Base-by-base conservation (phyloP, 2,888 invertebrate species). In the Plebejus melissa region DNA sequence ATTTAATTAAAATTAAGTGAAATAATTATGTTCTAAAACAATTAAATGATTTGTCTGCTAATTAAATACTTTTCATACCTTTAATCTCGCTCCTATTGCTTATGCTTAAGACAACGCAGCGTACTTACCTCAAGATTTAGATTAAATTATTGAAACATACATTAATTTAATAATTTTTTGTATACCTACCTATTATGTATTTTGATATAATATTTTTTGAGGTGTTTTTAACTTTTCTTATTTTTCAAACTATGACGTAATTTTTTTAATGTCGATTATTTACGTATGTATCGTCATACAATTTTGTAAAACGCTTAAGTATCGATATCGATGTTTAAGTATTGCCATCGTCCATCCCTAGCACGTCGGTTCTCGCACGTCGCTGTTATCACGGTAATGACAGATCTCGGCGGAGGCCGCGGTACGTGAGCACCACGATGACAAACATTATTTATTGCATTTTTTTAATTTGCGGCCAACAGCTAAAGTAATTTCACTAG, bases 311-410 rank as follows among this genome's bases (percentile, higher is more conserved):
- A 9, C 1, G 41, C 2, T 41, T 41, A n/a, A n/a, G 2, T 9
- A 28, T 71, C 71, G 54, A 74, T 72, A 81, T 82, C 81, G 82
- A 57, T 41, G 41, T 58, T 65, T 65, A 79, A 79, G 72, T 77
- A 83, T 83, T 85, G 80, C 83, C 76, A 79, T 77, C 74, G 74
- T 83, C 75, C 88, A 83, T 83, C 90, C 80, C 89, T 90, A 88
- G 75, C 32, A 58, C 28, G 85, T 83, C 87, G 86, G 86, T 86
- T 85, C 87, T 81, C 84, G 81, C 90, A 90, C 92, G 91, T 90
- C 88, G 83, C 89, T 90, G 89, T 91, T 91, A 93, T 93, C 93
- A 90, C 86, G 86, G 87, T 93, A 93, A 93, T 93, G 93, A 93
- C 93, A 92, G 93, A 91, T 93, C 91, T 88, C 85, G 58, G 58